Conservation (phyloP, 1,140 invertebrate species). For the Philopotamus ludificatus region DNA sequence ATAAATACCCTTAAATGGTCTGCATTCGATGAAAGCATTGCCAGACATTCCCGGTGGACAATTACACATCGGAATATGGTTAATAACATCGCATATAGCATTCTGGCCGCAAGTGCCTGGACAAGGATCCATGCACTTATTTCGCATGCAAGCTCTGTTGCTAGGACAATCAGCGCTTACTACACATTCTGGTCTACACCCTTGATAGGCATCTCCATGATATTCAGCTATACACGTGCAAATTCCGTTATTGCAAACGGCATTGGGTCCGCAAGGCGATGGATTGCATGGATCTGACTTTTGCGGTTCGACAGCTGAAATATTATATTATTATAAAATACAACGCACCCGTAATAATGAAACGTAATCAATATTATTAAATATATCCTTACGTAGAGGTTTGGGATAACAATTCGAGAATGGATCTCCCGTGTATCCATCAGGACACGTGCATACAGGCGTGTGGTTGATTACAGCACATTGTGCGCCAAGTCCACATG, state of each 20-base stretch:
- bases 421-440: slow-evolving; percentile 66
- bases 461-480: slow-evolving; percentile 64
- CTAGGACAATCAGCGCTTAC: slow-evolving; percentile 71
- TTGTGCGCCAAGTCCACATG: slow-evolving; percentile 63
- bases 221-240: slow-evolving; percentile 76
- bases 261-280: slow-evolving; percentile 69
- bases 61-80: slow-evolving; percentile 73
- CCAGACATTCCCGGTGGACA: slow-evolving; percentile 68
- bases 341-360: background rate
- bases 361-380: slow-evolving; percentile 45
- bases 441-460: slow-evolving; percentile 62
- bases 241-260: slow-evolving; percentile 72
- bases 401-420: slow-evolving; percentile 58
- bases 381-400: background rate
- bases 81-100: slow-evolving; percentile 70
- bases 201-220: slow-evolving; percentile 68
- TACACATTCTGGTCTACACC: slow-evolving; percentile 69
- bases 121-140: slow-evolving; percentile 72
- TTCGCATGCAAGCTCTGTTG: slow-evolving; percentile 68
- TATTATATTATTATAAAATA: background rate
- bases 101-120: slow-evolving; percentile 68
- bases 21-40: slow-evolving; percentile 68
- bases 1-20: slow-evolving; percentile 60
- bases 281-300: slow-evolving; percentile 60
- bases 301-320: slow-evolving; percentile 43